phyloP scores from a whole-genome alignment of 2,797 vertebrate genomes.

The Phoxinus dragarum region DNA sequence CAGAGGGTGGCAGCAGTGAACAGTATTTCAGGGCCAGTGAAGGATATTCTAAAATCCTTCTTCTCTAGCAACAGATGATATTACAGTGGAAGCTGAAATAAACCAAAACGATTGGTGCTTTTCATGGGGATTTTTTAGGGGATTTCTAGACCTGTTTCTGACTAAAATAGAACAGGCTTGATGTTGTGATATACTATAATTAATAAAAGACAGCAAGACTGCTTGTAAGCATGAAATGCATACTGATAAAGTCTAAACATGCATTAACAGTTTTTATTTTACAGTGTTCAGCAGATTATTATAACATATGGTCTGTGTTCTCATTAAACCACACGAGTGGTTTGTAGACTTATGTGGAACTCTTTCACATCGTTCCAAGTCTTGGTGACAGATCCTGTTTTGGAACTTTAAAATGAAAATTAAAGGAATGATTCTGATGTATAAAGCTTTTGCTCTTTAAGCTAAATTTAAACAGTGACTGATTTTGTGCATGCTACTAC shows the following conservation, averaged over 20 bases:
- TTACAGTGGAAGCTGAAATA: neutral
- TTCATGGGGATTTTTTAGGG: conserved; percentile 1
- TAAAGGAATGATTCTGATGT: neutral
- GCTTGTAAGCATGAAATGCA: neutral
- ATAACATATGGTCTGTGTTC: neutral
- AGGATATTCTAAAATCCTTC: neutral
- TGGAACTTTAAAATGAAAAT: neutral
- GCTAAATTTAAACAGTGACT: neutral
- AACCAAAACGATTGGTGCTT: neutral
- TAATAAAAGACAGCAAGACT: too few species aligned
- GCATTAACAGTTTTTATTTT: neutral
- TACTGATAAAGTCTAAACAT: neutral
- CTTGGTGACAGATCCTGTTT: conserved; percentile 5
- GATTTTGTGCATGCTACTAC: neutral
- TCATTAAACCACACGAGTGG: neutral
- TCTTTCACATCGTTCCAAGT: neutral
- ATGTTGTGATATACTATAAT: neutral
- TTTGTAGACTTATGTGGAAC: neutral
- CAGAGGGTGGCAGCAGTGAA: neutral
- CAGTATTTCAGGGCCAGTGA: neutral
- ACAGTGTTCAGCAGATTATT: neutral
- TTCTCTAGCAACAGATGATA: conserved; percentile 3
- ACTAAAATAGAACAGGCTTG: neutral
- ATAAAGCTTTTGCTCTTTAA: neutral
- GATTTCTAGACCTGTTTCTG: neutral